A percentile compares a stretch with the other conserved stretches of the same genome.
phyloP scores from a whole-genome alignment of 2,113 vertebrate genomes.

The Xiphophorus couchianus region DNA sequence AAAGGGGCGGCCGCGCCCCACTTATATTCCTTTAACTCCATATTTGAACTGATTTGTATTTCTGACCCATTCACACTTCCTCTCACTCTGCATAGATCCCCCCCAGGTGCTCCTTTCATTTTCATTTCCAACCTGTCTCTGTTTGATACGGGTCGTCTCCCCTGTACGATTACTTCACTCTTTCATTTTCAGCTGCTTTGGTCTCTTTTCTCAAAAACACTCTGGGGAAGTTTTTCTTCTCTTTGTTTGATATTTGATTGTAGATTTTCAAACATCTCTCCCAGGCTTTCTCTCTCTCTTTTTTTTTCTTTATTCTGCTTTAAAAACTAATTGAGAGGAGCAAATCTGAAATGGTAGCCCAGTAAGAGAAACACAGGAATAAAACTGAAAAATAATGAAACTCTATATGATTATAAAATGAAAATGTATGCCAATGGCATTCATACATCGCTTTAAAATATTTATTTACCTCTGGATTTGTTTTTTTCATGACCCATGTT shows the following conservation, averaged over 20 bases:
- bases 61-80: constrained; percentile 9
- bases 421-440: no score
- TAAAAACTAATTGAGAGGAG: neutral
- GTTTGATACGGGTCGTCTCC: constrained; percentile 7
- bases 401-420: no score
- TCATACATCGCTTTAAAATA: no score
- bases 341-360: neutral
- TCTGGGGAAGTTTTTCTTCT: neutral
- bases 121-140: constrained; percentile 30
- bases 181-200: neutral
- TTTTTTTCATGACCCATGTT: no score
- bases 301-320: neutral
- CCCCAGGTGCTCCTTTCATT: constrained; percentile 24
- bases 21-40: neutral
- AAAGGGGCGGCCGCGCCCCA: neutral
- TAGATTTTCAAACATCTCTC: neutral
- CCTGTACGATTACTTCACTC: neutral
- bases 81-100: neutral
- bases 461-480: no score
- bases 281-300: neutral
- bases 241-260: constrained; percentile 7
- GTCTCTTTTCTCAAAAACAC: neutral
- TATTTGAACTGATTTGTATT: constrained; percentile 24
- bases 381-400: neutral
- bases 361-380: neutral